Percentiles rank a stretch among this genome's conserved stretches.
These are phyloP conservation scores for Gila orcuttii DNA, from an alignment of 2,113 vertebrate genomes.

Conservation along the genomic window DNA sequence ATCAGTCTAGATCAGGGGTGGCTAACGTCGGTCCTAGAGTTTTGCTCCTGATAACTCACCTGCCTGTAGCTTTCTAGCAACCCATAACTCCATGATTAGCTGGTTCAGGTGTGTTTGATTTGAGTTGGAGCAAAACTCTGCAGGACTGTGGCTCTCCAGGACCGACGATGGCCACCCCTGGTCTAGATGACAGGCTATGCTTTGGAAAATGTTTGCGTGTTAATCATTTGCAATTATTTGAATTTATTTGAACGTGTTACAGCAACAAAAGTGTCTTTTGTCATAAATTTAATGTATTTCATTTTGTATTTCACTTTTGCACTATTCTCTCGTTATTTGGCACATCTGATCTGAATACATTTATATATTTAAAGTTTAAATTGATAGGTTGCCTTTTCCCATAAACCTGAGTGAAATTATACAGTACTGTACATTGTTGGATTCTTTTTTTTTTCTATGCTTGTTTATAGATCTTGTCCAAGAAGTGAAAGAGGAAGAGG, in stretches of 20 bases:
- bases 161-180: too few species aligned
- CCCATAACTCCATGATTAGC: too few species aligned
- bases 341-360: not conserved
- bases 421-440: not conserved
- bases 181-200: too few species aligned
- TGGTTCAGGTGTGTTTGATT: too few species aligned
- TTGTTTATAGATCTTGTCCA: constrained; percentile 32
- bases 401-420: not conserved
- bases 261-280: not conserved
- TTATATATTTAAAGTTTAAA: not conserved
- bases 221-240: too few species aligned
- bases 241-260: not conserved
- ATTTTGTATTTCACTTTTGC: not conserved
- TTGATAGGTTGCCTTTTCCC: not conserved
- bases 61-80: too few species aligned
- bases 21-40: too few species aligned
- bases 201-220: too few species aligned
- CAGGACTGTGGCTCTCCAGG: too few species aligned
- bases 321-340: not conserved
- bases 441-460: constrained; percentile 30
- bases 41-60: too few species aligned
- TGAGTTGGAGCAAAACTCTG: too few species aligned
- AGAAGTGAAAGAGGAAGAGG: not conserved
- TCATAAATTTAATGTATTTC: not conserved
- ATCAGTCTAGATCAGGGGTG: not conserved